Conservation (phyloP, 1,140 invertebrate genomes). For the Pentalonia nigronervosa region DNA sequence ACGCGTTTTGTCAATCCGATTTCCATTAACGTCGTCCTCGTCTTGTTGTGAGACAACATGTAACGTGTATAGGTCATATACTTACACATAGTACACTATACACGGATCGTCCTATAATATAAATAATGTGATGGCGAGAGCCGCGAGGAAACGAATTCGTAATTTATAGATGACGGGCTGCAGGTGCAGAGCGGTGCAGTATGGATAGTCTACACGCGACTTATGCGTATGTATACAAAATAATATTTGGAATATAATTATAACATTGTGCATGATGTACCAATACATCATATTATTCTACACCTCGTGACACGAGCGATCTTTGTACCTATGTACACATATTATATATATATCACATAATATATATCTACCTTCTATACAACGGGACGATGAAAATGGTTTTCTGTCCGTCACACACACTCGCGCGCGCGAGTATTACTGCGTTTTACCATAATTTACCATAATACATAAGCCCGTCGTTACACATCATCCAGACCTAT, state of each 20-base stretch:
- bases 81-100: no score
- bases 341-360: not conserved
- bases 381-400: not conserved
- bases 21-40: constrained; percentile 19
- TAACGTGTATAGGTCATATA: not conserved
- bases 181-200: no score
- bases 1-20: constrained; percentile 40
- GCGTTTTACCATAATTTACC: constrained; percentile 41
- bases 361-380: no score
- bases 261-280: not conserved
- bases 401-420: not conserved
- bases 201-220: not conserved
- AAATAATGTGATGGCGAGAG: not conserved
- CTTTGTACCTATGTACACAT: not conserved
- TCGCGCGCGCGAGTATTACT: not conserved
- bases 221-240: not conserved
- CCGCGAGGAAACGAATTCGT: not conserved
- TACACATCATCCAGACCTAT: constrained; percentile 19
- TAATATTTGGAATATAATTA: constrained; percentile 13
- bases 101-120: not conserved
- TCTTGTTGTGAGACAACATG: not conserved
- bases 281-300: not conserved
- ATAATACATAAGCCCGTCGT: constrained; percentile 5
- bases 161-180: not conserved
- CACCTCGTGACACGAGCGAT: not conserved